Conservation (phyloP, 1,140 invertebrate species). For the Parasteatoda tepidariorum region DNA sequence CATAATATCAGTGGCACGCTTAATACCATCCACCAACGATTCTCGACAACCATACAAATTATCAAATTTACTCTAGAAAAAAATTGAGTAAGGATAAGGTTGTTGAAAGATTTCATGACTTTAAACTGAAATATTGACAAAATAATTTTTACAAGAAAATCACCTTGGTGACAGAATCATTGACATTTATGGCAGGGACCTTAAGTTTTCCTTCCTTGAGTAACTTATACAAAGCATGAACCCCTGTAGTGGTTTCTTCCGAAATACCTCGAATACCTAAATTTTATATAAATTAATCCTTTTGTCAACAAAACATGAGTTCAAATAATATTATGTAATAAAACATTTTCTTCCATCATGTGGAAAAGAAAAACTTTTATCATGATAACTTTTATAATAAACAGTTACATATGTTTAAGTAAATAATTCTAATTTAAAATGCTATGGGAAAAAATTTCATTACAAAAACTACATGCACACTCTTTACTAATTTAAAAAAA, state of each 20-base stretch:
- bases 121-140: not conserved
- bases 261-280: constrained; percentile 86
- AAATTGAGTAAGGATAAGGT: constrained; percentile 5
- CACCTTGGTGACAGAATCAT: constrained; percentile 98
- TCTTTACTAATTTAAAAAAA: too few species aligned
- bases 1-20: constrained; percentile 98
- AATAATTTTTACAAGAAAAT: not conserved
- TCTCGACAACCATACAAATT: constrained; percentile 99
- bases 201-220: constrained; percentile 87
- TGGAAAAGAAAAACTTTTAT: too few species aligned
- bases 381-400: too few species aligned
- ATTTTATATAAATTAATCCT: too few species aligned
- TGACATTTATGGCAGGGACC: constrained; percentile 96
- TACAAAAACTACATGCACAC: too few species aligned
- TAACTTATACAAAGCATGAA: constrained; percentile 98
- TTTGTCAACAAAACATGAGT: too few species aligned
- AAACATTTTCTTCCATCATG: too few species aligned
- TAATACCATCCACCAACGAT: constrained; percentile 98
- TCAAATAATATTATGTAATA: constrained; percentile 12
- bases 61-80: constrained; percentile 95
- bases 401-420: too few species aligned
- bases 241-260: constrained; percentile 99
- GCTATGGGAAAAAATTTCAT: too few species aligned
- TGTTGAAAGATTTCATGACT: too few species aligned
- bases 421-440: too few species aligned